phyloP scores from a whole-genome alignment of 2,797 vertebrate species.

The Malacoctenus gilli region DNA sequence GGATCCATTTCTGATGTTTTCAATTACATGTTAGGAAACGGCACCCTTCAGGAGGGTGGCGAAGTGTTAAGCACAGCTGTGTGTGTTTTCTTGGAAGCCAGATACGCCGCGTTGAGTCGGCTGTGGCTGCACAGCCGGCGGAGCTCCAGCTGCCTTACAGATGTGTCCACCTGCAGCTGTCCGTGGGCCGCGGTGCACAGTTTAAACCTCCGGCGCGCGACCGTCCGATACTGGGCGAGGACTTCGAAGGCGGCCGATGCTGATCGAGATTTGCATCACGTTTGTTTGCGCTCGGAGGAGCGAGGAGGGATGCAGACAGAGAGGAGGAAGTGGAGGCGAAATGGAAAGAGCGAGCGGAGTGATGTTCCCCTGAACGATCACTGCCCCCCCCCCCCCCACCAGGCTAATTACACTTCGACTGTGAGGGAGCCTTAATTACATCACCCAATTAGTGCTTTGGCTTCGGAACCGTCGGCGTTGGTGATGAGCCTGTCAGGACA shows the following conservation, averaged over 20 bases:
- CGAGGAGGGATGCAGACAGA: constrained; percentile 13
- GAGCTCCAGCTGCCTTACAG: constrained; percentile 14
- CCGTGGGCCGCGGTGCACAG: background rate
- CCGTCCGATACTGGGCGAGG: background rate
- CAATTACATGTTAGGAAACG: constrained; percentile 50
- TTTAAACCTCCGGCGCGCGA: background rate
- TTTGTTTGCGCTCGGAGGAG: constrained; percentile 60
- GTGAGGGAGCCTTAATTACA: constrained; percentile 75
- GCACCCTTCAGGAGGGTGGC: constrained; percentile 28
- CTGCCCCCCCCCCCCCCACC: constrained; percentile 59
- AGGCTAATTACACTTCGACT: constrained; percentile 79
- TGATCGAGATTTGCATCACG: constrained; percentile 66
- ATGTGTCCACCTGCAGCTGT: constrained; percentile 29
- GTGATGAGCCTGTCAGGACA: constrained; percentile 63
- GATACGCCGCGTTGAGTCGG: constrained; percentile 42
- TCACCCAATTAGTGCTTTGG: constrained; percentile 71
- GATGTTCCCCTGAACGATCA: constrained; percentile 47
- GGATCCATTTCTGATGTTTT: constrained; percentile 50
- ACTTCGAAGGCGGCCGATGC: constrained; percentile 25
- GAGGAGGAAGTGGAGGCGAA: constrained; percentile 12
- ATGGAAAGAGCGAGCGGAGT: constrained; percentile 10
- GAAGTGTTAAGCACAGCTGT: constrained; percentile 25
- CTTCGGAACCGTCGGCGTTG: constrained; percentile 52
- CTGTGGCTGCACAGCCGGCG: constrained; percentile 2
- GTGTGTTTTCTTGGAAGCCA: constrained; percentile 41